Conservation (phyloP, 30 jellyfish, hydroid and myxozoan species). For the Hydractinia symbiolongicarpus region DNA sequence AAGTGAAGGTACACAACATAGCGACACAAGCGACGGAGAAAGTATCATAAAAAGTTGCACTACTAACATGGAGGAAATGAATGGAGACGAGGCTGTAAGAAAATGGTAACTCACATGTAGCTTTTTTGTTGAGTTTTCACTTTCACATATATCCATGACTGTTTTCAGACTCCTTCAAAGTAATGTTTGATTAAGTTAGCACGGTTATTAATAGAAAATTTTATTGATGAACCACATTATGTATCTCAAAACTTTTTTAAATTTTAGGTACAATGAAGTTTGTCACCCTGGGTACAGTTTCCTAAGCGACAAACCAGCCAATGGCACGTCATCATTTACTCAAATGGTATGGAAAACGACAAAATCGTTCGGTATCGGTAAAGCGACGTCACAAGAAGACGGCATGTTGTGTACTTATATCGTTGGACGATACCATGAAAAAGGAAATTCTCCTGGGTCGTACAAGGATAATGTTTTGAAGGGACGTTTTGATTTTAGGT, state of each 20-base stretch:
- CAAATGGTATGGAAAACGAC: conserved; percentile 88
- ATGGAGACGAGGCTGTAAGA: conserved; percentile 89
- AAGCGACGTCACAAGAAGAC: conserved; percentile 53
- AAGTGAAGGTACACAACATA: conserved; percentile 44
- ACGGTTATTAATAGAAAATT: too few species aligned
- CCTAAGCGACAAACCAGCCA: conserved; percentile 13
- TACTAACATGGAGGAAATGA: conserved; percentile 58
- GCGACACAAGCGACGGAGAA: conserved; percentile 71
- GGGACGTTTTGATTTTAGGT: conserved; percentile 27
- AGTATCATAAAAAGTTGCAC: conserved; percentile 83
- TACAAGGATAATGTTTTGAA: conserved; percentile 50
- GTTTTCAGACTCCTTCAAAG: not conserved
- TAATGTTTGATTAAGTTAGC: not conserved
- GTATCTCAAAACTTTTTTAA: not conserved
- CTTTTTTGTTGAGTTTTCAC: not conserved
- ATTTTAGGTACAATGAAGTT: conserved; percentile 91
- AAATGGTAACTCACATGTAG: conserved; percentile 50
- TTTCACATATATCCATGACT: not conserved
- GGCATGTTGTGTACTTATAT: conserved; percentile 70
- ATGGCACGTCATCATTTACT: conserved; percentile 47
- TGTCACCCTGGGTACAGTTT: conserved; percentile 89
- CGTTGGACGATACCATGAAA: conserved; percentile 81
- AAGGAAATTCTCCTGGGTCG: conserved; percentile 68
- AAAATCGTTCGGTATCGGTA: conserved; percentile 72
- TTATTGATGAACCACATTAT: too few species aligned